Evolutionary conservation across 2,113 vertebrate species (phyloP).

Genomic region (Notechis scutatus): DNA sequence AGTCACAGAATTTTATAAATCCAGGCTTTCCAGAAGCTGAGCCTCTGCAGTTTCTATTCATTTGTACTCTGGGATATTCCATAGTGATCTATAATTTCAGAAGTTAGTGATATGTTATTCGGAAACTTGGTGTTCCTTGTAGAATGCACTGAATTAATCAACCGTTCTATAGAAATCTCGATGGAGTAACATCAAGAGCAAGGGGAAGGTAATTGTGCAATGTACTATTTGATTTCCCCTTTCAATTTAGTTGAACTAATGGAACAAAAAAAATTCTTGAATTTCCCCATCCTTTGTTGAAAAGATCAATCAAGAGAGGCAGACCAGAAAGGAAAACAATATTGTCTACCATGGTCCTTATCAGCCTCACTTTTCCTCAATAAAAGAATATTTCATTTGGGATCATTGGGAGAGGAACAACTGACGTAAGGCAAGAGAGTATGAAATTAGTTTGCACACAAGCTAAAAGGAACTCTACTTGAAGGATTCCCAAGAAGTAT

Average conservation of each 20-base stretch:
- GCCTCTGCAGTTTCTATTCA: slow-evolving; percentile 14
- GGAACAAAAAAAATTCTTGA: background rate
- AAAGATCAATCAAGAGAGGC: background rate
- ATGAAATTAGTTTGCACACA: background rate
- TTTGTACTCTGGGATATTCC: background rate
- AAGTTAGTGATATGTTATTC: slow-evolving; percentile 1
- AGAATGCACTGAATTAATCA: background rate
- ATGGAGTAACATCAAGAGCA: background rate
- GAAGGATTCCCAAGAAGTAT: background rate
- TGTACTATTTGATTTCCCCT: background rate
- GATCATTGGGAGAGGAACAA: background rate
- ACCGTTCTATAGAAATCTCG: background rate
- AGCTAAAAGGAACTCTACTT: background rate
- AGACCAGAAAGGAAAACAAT: background rate
- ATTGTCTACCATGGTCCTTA: background rate
- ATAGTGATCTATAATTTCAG: background rate
- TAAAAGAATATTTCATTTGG: background rate
- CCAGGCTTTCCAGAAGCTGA: slow-evolving; percentile 16
- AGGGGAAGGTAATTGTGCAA: background rate
- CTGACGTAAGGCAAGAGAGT: background rate
- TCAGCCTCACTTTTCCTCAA: background rate
- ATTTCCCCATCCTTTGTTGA: background rate
- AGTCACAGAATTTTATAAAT: background rate
- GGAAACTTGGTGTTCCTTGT: background rate
- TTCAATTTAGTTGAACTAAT: background rate